A percentile compares a stretch with the other conserved stretches of the same genome.
These are phyloP conservation scores for Typhlichthys subterraneus DNA, from an alignment of 2,797 vertebrate species.

Conservation along the genomic window DNA sequence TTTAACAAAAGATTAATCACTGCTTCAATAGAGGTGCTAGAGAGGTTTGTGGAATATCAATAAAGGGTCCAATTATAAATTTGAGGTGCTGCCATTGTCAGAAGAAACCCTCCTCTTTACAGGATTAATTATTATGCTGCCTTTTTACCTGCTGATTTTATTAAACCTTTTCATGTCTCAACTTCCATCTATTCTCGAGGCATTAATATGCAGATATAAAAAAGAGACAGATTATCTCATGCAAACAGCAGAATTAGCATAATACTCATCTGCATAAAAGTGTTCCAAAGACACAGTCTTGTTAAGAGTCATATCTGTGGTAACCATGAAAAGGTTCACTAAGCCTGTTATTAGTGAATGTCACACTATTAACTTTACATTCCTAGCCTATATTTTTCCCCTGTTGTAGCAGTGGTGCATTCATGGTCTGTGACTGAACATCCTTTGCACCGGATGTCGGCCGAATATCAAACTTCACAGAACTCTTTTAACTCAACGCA, in stretches of 20 bases:
- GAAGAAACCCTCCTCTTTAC: constrained; percentile 58
- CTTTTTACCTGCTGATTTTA: constrained; percentile 75
- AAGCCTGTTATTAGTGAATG: constrained; percentile 65
- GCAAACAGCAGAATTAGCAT: constrained; percentile 76
- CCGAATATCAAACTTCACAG: constrained; percentile 50
- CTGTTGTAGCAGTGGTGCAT: constrained; percentile 19
- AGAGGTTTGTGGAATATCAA: constrained; percentile 69
- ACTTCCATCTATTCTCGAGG: constrained; percentile 66
- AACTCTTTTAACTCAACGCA: constrained; percentile 43
- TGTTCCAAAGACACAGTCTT: constrained; percentile 63
- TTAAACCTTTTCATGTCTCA: constrained; percentile 74
- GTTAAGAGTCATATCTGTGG: constrained; percentile 61
- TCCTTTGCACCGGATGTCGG: constrained; percentile 33
- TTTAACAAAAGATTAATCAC: constrained; percentile 59
- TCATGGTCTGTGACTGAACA: constrained; percentile 29
- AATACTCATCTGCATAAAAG: constrained; percentile 76
- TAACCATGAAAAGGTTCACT: constrained; percentile 62
- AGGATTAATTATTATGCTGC: constrained; percentile 68
- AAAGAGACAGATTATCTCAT: constrained; percentile 64
- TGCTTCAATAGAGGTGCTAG: constrained; percentile 52
- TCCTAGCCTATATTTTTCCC: constrained; percentile 51
- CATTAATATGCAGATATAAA: constrained; percentile 80
- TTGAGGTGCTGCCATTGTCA: constrained; percentile 66
- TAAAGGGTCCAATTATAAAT: constrained; percentile 71
- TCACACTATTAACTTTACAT: constrained; percentile 67